A percentile compares a stretch with the other conserved stretches of the same genome.
phyloP scores from a whole-genome alignment of 2,113 vertebrate genomes.

The Lepisosteus osseus region DNA sequence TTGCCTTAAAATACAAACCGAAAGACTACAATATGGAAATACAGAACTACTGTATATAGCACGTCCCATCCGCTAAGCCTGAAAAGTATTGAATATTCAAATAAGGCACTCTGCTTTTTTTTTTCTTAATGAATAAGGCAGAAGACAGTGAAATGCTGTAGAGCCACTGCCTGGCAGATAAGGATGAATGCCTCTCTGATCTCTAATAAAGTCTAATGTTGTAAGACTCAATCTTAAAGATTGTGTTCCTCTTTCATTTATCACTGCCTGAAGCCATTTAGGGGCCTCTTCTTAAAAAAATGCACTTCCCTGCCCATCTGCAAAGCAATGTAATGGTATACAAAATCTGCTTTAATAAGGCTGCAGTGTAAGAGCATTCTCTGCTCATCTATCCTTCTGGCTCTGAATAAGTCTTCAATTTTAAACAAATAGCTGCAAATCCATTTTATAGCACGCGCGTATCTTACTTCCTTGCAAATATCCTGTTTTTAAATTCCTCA shows the following conservation, averaged over 20 bases:
- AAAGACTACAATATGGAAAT: too few relatives aligned
- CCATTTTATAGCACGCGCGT: background rate
- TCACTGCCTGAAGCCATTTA: constrained; percentile 20
- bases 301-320: constrained; percentile 19
- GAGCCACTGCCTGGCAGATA: background rate
- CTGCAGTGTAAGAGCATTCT: constrained; percentile 15
- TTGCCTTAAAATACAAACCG: too few relatives aligned
- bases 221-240: constrained; percentile 9
- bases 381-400: background rate
- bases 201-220: constrained; percentile 13
- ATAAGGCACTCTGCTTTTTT: too few relatives aligned
- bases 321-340: constrained; percentile 18
- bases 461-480: background rate
- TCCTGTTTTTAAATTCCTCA: constrained; percentile 4
- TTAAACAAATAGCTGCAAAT: constrained; percentile 8
- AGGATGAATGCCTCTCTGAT: constrained; percentile 7
- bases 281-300: constrained; percentile 19
- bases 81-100: background rate
- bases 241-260: constrained; percentile 25
- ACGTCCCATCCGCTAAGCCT: background rate
- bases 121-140: background rate
- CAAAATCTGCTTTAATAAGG: constrained; percentile 25
- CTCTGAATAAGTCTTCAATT: constrained; percentile 4
- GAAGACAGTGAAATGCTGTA: background rate
- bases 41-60: background rate